phyloP scores from a whole-genome alignment of 2,113 vertebrate species.

The Tragelaphus buxtoni region DNA sequence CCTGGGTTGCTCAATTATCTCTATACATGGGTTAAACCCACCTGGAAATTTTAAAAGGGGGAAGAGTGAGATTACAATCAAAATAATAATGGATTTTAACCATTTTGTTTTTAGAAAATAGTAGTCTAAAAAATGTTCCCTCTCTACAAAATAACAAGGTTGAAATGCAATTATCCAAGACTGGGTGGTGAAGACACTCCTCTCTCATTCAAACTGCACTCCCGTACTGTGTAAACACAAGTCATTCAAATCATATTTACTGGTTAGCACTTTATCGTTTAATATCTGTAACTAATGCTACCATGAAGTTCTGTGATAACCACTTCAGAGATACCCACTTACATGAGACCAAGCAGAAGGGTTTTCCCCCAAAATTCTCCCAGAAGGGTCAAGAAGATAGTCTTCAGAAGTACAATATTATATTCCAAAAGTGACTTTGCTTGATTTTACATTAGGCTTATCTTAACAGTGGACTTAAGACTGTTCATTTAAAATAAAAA shows the following conservation, averaged over 20 bases:
- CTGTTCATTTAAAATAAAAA: neutral
- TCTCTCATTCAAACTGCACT: neutral
- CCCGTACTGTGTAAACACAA: neutral
- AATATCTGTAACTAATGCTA: constrained; percentile 22
- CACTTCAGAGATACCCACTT: constrained; percentile 39
- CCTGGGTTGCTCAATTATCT: constrained; percentile 95
- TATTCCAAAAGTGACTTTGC: constrained; percentile 2
- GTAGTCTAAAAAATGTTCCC: constrained; percentile 27
- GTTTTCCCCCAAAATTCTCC: constrained; percentile 28
- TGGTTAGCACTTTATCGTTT: neutral
- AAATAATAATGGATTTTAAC: neutral
- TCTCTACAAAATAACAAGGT: constrained; percentile 4
- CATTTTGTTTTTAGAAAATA: neutral
- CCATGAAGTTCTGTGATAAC: neutral
- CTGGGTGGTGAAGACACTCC: neutral
- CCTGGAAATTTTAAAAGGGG: constrained; percentile 73
- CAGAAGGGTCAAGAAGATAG: constrained; percentile 4
- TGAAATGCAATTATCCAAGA: constrained; percentile 30
- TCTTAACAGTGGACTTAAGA: neutral
- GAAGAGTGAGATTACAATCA: neutral
- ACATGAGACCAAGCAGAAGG: neutral
- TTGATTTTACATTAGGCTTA: constrained; percentile 30
- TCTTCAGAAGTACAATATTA: neutral
- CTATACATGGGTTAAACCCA: constrained; percentile 87
- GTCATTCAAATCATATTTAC: neutral